Percentiles rank a stretch among this genome's conserved stretches.
Conservation (phyloP, 2,888 invertebrate species). For the Mythimna vitellina region DNA sequence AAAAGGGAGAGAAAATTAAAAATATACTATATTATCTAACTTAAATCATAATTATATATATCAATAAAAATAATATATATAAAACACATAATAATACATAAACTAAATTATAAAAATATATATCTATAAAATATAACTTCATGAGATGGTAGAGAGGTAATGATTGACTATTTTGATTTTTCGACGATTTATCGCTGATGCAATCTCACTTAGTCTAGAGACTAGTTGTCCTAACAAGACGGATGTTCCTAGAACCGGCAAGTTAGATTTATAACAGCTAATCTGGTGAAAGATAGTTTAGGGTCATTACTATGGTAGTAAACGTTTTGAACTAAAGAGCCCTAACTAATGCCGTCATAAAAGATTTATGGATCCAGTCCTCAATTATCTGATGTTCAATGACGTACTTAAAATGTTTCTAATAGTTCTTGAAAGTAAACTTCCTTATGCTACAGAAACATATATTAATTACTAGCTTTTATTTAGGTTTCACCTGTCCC, state of each 20-base stretch:
- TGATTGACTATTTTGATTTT: neutral
- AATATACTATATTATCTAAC: too few species aligned
- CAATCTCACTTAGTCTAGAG: neutral
- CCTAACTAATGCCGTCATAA: constrained; percentile 38
- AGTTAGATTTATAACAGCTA: constrained; percentile 39
- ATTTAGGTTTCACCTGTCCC: too few species aligned
- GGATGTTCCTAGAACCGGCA: neutral
- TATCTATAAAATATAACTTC: too few species aligned
- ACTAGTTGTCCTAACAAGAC: neutral
- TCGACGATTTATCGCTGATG: neutral
- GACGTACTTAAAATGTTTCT: constrained; percentile 1
- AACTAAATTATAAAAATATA: too few species aligned
- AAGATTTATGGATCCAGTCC: constrained; percentile 17
- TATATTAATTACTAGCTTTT: too few species aligned
- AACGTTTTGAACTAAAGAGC: constrained; percentile 22
- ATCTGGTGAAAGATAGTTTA: constrained; percentile 41
- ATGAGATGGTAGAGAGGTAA: too few species aligned
- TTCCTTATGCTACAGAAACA: neutral
- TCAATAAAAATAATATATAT: too few species aligned
- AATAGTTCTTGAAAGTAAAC: neutral
- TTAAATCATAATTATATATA: too few species aligned
- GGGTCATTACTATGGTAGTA: constrained; percentile 32
- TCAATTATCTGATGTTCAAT: constrained; percentile 20
- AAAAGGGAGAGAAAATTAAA: too few species aligned
- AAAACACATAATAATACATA: too few species aligned